Base-by-base conservation (phyloP, 1,140 invertebrate genomes). In the Halotydeus destructor region DNA sequence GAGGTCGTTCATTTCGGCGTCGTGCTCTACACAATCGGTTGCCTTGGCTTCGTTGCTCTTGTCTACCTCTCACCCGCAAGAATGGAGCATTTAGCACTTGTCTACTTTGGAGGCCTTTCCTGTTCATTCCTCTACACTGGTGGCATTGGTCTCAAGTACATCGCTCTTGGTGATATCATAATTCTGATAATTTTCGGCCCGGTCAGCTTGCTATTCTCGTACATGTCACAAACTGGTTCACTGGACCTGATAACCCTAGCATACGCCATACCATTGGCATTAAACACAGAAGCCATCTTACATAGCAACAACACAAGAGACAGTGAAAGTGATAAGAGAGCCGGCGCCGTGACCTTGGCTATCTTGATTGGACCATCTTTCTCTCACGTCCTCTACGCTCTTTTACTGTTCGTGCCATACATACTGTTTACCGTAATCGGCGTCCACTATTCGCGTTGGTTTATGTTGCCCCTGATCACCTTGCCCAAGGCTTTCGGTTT, bases 251-350 rank as follows among this genome's bases (percentile, higher is more conserved):
- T 72, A 21, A 78, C 82, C 0, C 76, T 93, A 50, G 77, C 84
- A 49, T 93, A 89, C 62, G 85, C 86, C 14, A 74, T 93, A 51
- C 88, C 88, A 8, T 58, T 94, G 45, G 85, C 86, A 5, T 61
- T 94, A 1, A 93, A 91, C 52, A 88, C 85, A 8, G 86, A 91
- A 59, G 85, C 85, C 21, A 89, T 93, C 52, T 63, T 94, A 34
- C 86, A 93, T 57, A 82, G 79, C 51, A 94, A 93, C 52, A 93
- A 93, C 57, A 85, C 83, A 1, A 68, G 85, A 46, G 85, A 93
- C 62, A 68, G 81, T 49, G 80, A 83, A 45, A 73, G 69, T 46
- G 85, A 91, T 55, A 72, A 70, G 38, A 70, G 69, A 54, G 83
- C 78, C 43, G 82, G 83, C 30, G 85, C 86, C 47, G 78, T 93